A percentile compares a stretch with the other conserved stretches of the same genome.
These are phyloP conservation scores for Ganaspis brasiliensis DNA, from an alignment of 2,888 invertebrate species.

Conservation along the genomic window DNA sequence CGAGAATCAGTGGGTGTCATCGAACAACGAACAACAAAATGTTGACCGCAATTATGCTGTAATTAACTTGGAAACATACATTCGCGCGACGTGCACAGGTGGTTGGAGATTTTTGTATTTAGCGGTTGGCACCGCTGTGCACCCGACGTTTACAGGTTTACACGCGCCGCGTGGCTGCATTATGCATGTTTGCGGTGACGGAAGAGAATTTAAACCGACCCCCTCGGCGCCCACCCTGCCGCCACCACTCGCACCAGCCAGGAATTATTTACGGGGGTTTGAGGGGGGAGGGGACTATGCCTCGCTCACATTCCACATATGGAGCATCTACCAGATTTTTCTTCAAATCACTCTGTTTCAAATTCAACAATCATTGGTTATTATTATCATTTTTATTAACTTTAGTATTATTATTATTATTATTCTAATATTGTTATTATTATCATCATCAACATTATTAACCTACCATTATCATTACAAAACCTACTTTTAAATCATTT, in stretches of 20 bases:
- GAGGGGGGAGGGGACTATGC: background rate
- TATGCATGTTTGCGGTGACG: conserved; percentile 80
- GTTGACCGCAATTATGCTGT: conserved; percentile 80
- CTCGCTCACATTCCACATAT: conserved; percentile 14
- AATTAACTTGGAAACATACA: conserved; percentile 77
- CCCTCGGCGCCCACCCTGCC: conserved; percentile 58
- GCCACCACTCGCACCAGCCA: conserved; percentile 47
- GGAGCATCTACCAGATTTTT: conserved; percentile 17
- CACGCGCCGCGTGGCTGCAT: conserved; percentile 78
- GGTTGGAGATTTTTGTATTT: conserved; percentile 80
- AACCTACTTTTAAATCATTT: no score
- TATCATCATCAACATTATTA: no score
- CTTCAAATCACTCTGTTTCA: background rate
- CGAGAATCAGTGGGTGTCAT: conserved; percentile 53
- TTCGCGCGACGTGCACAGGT: conserved; percentile 74
- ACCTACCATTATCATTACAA: no score
- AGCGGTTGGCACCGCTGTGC: conserved; percentile 75
- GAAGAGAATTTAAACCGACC: conserved; percentile 79
- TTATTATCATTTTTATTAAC: background rate
- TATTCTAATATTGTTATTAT: no score
- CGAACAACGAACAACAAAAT: conserved; percentile 75
- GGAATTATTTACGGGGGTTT: conserved; percentile 24
- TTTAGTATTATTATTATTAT: no score
- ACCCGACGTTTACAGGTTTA: conserved; percentile 73
- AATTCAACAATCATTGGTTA: background rate